Evolutionary conservation across 2,888 invertebrate species (phyloP).

Genomic region (Andrena trimmerana): DNA sequence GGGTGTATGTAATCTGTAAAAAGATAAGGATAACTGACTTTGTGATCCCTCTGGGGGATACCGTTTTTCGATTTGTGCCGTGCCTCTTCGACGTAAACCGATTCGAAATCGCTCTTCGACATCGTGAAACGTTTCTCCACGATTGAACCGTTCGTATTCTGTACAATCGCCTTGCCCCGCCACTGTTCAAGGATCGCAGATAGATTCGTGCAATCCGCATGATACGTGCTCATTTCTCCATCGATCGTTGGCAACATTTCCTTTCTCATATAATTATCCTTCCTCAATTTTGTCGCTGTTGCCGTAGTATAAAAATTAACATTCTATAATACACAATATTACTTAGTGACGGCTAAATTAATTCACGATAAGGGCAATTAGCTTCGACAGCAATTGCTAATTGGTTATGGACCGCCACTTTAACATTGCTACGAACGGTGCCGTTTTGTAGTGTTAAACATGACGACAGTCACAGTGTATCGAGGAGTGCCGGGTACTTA

Average conservation of each 20-base stretch:
- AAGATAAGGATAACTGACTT: slow-evolving; percentile 61
- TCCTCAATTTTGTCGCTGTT: slow-evolving; percentile 15
- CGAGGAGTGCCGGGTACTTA: slow-evolving; percentile 28
- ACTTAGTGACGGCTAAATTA: slow-evolving; percentile 30
- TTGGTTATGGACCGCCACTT: slow-evolving; percentile 29
- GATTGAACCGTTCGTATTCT: neutral
- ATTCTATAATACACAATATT: slow-evolving; percentile 51
- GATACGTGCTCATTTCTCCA: neutral
- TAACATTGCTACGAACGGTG: neutral
- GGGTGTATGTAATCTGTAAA: slow-evolving; percentile 41
- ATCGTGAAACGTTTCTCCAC: neutral
- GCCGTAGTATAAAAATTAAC: slow-evolving; percentile 52
- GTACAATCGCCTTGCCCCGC: slow-evolving; percentile 5
- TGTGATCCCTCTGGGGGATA: slow-evolving; percentile 12
- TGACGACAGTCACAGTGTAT: neutral
- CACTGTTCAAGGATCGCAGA: slow-evolving; percentile 39
- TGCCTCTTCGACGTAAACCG: slow-evolving; percentile 24
- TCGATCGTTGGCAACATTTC: neutral
- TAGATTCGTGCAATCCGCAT: slow-evolving; percentile 21
- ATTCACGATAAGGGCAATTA: neutral
- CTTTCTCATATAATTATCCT: slow-evolving; percentile 1
- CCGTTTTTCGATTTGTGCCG: slow-evolving; percentile 28
- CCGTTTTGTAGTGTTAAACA: neutral
- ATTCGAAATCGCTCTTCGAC: neutral
- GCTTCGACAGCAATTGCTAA: slow-evolving; percentile 20